phyloP scores from a whole-genome alignment of 2,797 vertebrate species.

The Notamacropus eugenii region DNA sequence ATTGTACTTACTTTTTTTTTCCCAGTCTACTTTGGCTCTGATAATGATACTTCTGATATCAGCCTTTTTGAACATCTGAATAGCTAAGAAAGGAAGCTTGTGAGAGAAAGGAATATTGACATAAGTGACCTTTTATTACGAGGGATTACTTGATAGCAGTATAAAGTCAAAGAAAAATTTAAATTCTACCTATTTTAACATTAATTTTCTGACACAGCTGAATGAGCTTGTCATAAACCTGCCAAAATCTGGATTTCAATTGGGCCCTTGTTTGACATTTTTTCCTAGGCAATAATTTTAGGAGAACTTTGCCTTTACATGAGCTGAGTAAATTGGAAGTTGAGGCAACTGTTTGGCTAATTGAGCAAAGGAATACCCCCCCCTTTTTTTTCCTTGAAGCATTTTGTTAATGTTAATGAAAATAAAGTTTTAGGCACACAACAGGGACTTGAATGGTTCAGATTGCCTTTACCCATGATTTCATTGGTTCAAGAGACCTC shows the following conservation, averaged over 20 bases:
- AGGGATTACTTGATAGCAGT: constrained; percentile 31
- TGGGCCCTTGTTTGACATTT: constrained; percentile 16
- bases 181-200: constrained; percentile 53
- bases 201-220: constrained; percentile 59
- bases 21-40: constrained; percentile 28
- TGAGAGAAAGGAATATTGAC: constrained; percentile 26
- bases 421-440: not conserved
- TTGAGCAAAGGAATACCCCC: not conserved
- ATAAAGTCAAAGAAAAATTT: constrained; percentile 25
- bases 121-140: constrained; percentile 47
- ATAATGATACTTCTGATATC: constrained; percentile 21
- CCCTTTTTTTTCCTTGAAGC: not conserved
- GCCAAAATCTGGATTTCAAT: not conserved
- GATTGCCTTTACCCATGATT: not conserved
- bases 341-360: not conserved
- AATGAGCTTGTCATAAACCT: constrained; percentile 33
- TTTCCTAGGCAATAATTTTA: not conserved
- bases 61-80: constrained; percentile 54
- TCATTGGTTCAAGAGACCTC: not conserved
- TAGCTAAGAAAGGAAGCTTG: constrained; percentile 21
- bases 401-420: not conserved
- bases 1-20: constrained; percentile 3
- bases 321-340: not conserved
- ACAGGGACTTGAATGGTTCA: not conserved
- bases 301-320: not conserved